Evolutionary conservation across 2,113 vertebrate genomes (phyloP).

Genomic region (Burhinus bistriatus): DNA sequence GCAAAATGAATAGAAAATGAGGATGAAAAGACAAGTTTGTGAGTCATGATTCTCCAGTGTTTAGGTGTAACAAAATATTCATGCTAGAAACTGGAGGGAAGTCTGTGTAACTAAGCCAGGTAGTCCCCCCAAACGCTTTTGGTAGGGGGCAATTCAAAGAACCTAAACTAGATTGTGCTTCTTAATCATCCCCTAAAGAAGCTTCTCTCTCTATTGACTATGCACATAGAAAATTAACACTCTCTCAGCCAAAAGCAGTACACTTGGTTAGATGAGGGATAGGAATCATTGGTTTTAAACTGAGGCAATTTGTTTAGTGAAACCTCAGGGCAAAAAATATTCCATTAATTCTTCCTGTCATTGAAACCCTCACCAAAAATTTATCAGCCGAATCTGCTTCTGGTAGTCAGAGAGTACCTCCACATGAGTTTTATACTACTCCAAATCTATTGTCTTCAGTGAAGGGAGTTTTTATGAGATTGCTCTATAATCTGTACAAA

Average conservation of each 20-base stretch:
- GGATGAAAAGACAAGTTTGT: background rate
- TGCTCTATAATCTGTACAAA: background rate
- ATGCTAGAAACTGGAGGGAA: background rate
- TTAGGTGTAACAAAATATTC: background rate
- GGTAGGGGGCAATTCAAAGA: background rate
- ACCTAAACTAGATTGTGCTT: background rate
- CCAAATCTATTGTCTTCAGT: background rate
- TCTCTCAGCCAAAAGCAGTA: background rate
- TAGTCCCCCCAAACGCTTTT: background rate
- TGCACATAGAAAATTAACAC: background rate
- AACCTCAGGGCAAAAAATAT: background rate
- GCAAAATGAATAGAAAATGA: background rate
- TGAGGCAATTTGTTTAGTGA: background rate
- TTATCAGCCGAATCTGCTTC: background rate
- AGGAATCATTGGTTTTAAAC: background rate
- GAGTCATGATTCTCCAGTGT: background rate
- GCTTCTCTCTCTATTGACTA: background rate
- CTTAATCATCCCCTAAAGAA: background rate
- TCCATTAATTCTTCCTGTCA: background rate
- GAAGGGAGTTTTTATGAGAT: background rate
- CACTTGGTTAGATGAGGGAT: background rate
- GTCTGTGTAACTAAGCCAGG: background rate
- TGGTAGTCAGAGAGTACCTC: background rate
- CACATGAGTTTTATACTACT: background rate
- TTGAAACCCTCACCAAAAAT: background rate